Conservation (phyloP, 2,888 invertebrate species). For the Thelaira solivaga region DNA sequence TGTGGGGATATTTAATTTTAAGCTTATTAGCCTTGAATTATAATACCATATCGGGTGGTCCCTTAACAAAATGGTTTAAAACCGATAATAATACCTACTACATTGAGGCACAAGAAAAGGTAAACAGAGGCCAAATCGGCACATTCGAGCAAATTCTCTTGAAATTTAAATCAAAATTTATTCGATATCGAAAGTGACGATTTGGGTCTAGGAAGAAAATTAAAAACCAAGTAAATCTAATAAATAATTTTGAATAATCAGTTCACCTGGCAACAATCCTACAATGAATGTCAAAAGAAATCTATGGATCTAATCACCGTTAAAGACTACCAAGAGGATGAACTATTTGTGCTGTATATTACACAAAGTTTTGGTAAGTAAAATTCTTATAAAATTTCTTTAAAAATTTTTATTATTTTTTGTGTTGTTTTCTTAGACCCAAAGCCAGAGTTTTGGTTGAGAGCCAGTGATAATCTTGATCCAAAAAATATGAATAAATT, state of each 20-base stretch:
- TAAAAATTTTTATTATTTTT: no score
- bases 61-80: conserved; percentile 56
- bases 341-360: conserved; percentile 25
- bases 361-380: conserved; percentile 31
- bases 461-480: conserved; percentile 29
- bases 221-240: not conserved
- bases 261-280: conserved; percentile 47
- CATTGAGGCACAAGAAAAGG: conserved; percentile 46
- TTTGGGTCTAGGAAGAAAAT: no score
- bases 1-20: conserved; percentile 21
- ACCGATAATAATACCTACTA: conserved; percentile 51
- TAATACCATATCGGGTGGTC: conserved; percentile 5
- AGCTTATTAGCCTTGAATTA: not conserved
- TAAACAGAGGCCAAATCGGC: no score
- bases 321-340: conserved; percentile 25
- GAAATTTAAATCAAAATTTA: no score
- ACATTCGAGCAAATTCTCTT: no score
- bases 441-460: conserved; percentile 49
- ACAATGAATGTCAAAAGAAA: conserved; percentile 41
- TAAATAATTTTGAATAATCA: not conserved
- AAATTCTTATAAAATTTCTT: no score
- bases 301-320: conserved; percentile 28
- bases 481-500: conserved; percentile 33
- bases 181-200: no score
- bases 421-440: conserved; percentile 1